Base-by-base conservation (phyloP, 2,888 invertebrate genomes). In the Aporophyla nigra region DNA sequence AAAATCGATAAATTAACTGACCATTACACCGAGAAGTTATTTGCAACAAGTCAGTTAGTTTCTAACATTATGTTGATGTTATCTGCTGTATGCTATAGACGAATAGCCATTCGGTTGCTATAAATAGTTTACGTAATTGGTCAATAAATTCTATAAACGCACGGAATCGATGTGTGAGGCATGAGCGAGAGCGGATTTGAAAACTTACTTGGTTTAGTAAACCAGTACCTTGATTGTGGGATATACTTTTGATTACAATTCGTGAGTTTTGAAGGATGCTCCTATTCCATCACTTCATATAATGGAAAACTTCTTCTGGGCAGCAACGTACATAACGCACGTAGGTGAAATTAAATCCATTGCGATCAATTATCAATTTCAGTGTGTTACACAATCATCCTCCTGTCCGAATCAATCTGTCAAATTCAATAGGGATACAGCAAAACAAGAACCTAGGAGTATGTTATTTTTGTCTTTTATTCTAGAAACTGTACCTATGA, bases 111-210 rank as follows among this genome's bases (percentile, higher is more conserved):
- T 78, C 65, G 24, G 66, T 73, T 79, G 69, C 79, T 80, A 76
- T 80, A 77, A 83, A 85, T 78, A 80, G 74, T 76, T 77, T 71
- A 86, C 80, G 65, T 88, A 82, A 88, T 85, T 82, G 82, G 76
- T 78, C 68, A 67, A 78, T 83, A 80, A 83, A 87, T 84, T 82
- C 61, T 84, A 71, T 76, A 58, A 72, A 59, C 51, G 56, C 33
- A 68, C 53, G 12, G 40, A 69, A 71, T 43, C 14, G 16, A 1
- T 5, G 43, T 67, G 0, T n/a, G 19, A 73, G 53, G 6, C 27
- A 62, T 24, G 2, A 70, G 49, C 63, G 33, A 21, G 4, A 40
- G 83, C 74, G 74, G 7, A 16, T 59, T 27, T 14, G 0, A 54
- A 40, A 53, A 54, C 16, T 0, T n/a, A 24, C 1, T 16, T 43